Evolutionary conservation across 1,140 invertebrate genomes (phyloP), one percentile per base, ranked within the genome.

Genomic region (Conus betulinus): DNA sequence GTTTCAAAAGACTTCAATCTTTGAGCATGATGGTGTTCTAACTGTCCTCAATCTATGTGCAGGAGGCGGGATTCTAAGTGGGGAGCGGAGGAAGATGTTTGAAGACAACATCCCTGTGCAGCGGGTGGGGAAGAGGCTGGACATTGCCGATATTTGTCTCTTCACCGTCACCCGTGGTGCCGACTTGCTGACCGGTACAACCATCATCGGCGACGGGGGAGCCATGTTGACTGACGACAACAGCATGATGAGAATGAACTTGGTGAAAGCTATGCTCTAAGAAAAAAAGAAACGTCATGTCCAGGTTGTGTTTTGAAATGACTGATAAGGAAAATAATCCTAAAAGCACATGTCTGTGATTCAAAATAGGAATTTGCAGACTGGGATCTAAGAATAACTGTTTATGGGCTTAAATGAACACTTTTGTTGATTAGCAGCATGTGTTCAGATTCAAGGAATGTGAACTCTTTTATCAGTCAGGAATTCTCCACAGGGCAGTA

Each of bases 171-270:
- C 93, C 88, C 90, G 93, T 55, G 93, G 92, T 3, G 94, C 90
- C 5, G 91, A 92, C n/a, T 85, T 94, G 4, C 88, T 95, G 15
- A 94, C 94, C 60, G 94, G 94, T 5, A 91, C 93, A 8, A 93
- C 92, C 17, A 71, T 95, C 6, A 88, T 93, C 13, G 94, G 92
- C n/a, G 95, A 95, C 90, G 95, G 95, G 6, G 95, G 93, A 15
- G 13, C 88, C 52, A 93, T 93, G 93, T 87, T 95, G 13, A 92
- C 91, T 15, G 90, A 88, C 86, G 88, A 84, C 79, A 93, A 93
- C 82, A 91, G 90, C 87, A 87, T 87, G 13, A 63, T 78, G 53
- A 82, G 85, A 53, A 74, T 63, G 60, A 74, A 55, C 11, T 20
- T 87, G 79, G 0, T 74, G n/a, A 87, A 87, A 52, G n/a, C 85